phyloP scores from a whole-genome alignment of 2,797 vertebrate species.

The Thunnus albacares region DNA sequence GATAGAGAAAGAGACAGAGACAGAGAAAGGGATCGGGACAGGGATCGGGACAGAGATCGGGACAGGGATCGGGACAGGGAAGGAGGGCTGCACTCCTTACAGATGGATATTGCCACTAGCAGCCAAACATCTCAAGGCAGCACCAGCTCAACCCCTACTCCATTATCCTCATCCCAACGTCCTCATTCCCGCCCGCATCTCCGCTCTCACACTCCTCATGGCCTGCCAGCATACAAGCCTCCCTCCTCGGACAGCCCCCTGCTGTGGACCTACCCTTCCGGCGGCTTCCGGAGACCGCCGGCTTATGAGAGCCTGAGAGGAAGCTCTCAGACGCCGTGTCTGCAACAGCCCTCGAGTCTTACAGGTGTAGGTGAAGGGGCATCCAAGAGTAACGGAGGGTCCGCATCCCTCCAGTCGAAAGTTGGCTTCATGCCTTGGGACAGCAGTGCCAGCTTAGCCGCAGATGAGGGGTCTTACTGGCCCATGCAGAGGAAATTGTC shows the following conservation, averaged over 20 bases:
- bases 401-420: conserved; percentile 82
- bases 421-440: conserved; percentile 88
- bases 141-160: conserved; percentile 84
- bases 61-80: conserved; percentile 40
- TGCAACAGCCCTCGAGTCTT: conserved; percentile 79
- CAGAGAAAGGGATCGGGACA: conserved; percentile 9
- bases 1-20: conserved; percentile 36
- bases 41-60: conserved; percentile 17
- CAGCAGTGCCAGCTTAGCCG: conserved; percentile 84
- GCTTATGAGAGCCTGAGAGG: conserved; percentile 91
- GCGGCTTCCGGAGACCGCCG: conserved; percentile 90
- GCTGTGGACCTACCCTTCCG: conserved; percentile 93
- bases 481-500: conserved; percentile 91
- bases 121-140: conserved; percentile 76
- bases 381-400: conserved; percentile 80
- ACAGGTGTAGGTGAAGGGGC: conserved; percentile 72
- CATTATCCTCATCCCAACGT: conserved; percentile 81
- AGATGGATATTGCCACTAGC: conserved; percentile 69
- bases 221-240: conserved; percentile 87
- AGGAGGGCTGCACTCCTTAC: conserved; percentile 77
- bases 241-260: conserved; percentile 88
- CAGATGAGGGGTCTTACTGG: conserved; percentile 88
- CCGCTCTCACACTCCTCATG: conserved; percentile 86
- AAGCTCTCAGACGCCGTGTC: conserved; percentile 79
- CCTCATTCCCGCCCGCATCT: conserved; percentile 84